Percentiles rank a stretch among this genome's conserved stretches.
phyloP scores from a whole-genome alignment of 1,140 invertebrate genomes.

The Vanessa atalanta region DNA sequence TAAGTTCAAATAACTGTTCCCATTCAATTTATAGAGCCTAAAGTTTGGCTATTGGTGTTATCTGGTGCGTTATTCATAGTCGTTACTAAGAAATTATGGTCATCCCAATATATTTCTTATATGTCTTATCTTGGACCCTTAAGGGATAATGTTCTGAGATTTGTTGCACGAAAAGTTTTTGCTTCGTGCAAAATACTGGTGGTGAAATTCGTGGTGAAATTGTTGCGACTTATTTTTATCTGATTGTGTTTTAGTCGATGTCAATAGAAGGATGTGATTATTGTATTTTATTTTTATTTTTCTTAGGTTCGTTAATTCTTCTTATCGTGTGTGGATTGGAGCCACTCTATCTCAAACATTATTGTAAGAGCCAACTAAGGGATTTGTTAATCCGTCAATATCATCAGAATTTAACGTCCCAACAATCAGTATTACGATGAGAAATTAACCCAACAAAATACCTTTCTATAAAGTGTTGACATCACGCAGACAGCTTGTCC shows the following conservation, averaged over 20 bases:
- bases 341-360: too few relatives aligned
- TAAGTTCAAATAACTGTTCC: not conserved
- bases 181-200: not conserved
- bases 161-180: constrained; percentile 1
- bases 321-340: too few relatives aligned
- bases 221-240: not conserved
- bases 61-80: constrained; percentile 24
- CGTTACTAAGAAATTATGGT: constrained; percentile 16
- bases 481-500: too few relatives aligned
- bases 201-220: not conserved
- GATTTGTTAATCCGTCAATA: too few relatives aligned
- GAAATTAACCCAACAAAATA: too few relatives aligned
- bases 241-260: not conserved
- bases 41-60: constrained; percentile 10
- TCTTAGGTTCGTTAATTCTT: too few relatives aligned
- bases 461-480: too few relatives aligned
- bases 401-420: too few relatives aligned
- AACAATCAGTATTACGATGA: too few relatives aligned
- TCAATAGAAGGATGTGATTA: too few relatives aligned
- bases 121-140: constrained; percentile 14
- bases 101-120: constrained; percentile 21
- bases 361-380: too few relatives aligned
- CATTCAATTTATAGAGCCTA: not conserved
- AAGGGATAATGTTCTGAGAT: constrained; percentile 8
- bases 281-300: too few relatives aligned